Conservation (phyloP, 2,113 vertebrate species). For the Corynorhinus townsendii region DNA sequence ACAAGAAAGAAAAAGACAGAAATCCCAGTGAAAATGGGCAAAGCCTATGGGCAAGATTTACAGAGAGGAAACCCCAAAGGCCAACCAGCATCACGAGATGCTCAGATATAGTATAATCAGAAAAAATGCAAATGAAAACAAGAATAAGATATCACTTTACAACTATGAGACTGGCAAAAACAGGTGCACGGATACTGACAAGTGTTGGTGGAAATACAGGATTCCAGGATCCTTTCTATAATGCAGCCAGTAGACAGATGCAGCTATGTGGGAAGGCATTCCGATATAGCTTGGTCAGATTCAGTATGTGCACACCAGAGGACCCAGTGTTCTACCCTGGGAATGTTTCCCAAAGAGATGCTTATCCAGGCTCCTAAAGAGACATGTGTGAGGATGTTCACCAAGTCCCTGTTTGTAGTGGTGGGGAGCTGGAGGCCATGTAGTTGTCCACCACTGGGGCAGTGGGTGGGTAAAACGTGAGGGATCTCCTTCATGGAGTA, state of each 20-base stretch:
- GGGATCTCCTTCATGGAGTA: neutral
- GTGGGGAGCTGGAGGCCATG: neutral
- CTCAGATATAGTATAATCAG: neutral
- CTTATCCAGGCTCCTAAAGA: neutral
- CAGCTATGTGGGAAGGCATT: neutral
- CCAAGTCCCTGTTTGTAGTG: neutral
- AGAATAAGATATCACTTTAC: neutral
- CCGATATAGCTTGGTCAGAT: neutral
- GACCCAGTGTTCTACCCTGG: neutral
- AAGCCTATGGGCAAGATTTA: neutral
- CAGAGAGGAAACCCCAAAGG: neutral
- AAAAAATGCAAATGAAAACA: neutral
- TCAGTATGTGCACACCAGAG: neutral
- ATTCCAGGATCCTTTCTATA: neutral
- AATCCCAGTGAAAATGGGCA: neutral
- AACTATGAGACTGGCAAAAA: neutral
- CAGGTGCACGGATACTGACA: neutral
- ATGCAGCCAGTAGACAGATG: too few relatives aligned
- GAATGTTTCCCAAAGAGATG: neutral
- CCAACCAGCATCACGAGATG: neutral
- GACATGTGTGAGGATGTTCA: neutral
- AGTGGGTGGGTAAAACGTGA: neutral
- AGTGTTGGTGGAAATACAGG: neutral
- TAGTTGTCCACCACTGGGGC: neutral
- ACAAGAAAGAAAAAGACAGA: slow-evolving; percentile 14